A percentile compares a stretch with the other conserved stretches of the same genome.
Evolutionary conservation across 1,140 invertebrate species (phyloP).

Genomic region (Tachypleus tridentatus): DNA sequence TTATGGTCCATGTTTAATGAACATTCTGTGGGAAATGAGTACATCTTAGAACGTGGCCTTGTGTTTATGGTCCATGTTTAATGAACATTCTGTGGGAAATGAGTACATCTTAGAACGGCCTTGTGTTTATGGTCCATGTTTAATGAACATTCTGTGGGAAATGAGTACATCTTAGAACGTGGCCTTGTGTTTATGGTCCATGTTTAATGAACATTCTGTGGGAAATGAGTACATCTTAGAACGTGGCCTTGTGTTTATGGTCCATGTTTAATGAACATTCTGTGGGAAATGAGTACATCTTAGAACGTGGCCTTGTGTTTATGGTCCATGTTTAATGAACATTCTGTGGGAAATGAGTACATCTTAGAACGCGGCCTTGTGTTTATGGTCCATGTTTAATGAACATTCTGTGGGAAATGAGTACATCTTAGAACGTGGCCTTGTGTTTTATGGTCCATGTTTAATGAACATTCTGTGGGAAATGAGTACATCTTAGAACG

Average conservation of each 20-base stretch:
- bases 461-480: too few relatives aligned
- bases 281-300: neutral
- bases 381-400: conserved; percentile 7
- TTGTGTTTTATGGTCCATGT: conserved; percentile 8
- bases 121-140: conserved; percentile 7
- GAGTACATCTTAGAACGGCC: too few relatives aligned
- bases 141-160: neutral
- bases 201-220: too few relatives aligned
- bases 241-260: neutral
- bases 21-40: neutral
- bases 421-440: too few relatives aligned
- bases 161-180: too few relatives aligned
- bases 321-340: conserved; percentile 11
- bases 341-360: too few relatives aligned
- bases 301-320: neutral
- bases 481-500: too few relatives aligned
- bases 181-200: conserved; percentile 3
- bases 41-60: too few relatives aligned
- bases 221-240: too few relatives aligned
- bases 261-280: conserved; percentile 1
- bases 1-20: conserved; percentile 8
- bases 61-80: conserved; percentile 10
- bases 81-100: too few relatives aligned
- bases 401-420: neutral
- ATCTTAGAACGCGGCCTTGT: neutral